Evolutionary conservation across 1,140 invertebrate species (phyloP), one percentile per base, ranked within the genome.

Genomic region (Diorhabda carinulata): DNA sequence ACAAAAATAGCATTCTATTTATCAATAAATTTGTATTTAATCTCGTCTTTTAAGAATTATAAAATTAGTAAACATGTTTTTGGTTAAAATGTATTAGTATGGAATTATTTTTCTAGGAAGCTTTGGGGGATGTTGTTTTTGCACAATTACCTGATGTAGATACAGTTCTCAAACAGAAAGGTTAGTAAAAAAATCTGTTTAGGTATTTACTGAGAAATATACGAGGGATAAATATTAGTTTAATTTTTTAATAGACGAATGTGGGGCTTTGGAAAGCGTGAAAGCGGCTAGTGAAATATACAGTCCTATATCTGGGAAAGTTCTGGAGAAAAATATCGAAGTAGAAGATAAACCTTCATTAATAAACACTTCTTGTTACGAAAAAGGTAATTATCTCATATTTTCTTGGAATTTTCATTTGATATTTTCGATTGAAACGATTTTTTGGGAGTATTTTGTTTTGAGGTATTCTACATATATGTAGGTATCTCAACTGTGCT

Each of bases 251-350:
- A 25, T 25, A 86, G 94, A 94, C 74, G 94, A 97, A 84, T 96
- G 94, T 81, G 96, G 96, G 5, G 95, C 96, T 3, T 82, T 99
- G 65, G 97, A 99, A 83, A 98, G 96, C 82, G 97, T 99, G 0
- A 99, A 99, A 82, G 96, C 97, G 63, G 96, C 95, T 41, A 97
- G 92, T 81, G 97, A 99, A 84, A 83, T 99, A 4, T 98, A 95
- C 81, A 92, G 91, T 72, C 97, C 97, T 3, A 87, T 98, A 2
- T 92, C 90, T 61, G 97, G 97, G 42, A 90, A 87, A 78, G 89
- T 99, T 3, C 85, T 88, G 3, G 95, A 95, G 78, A 92, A 93
- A 78, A 99, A 99, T 81, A 78, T 78, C 44, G 83, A 83, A 5
- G 89, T 98, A 3, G 92, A 96, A 82, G 88, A 90, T 60, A 91